Base-by-base conservation (phyloP, 2,888 invertebrate species). In the Oxycera nigricornis region DNA sequence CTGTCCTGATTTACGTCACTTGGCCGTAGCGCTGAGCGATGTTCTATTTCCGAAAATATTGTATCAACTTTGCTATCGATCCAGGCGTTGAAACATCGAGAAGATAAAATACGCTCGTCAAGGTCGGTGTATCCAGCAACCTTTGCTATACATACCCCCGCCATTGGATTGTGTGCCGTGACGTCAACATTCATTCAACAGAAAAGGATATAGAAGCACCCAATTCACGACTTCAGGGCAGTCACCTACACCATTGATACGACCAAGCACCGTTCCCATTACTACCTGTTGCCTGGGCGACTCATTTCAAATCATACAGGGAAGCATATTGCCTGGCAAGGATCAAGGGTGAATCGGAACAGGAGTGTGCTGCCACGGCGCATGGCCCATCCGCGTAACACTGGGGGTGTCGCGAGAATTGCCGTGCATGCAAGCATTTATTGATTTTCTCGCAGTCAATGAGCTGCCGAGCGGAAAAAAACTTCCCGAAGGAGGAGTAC, bases 1-100 rank as follows among this genome's bases (percentile, higher is more conserved):
- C 70, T 55, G 55, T 11, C 50, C 30, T 70, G 22, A 30, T 30
- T 70, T 22, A 35, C 70, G 70, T 70, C 70, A 70, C 46, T 20
- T 9, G 35, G 17, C 26, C 30, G 24, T 26, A n/a, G 17, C 14
- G 6, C 9, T 22, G 28, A 17, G 20, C 65, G 65, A 65, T 39
- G 22, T 41, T 1, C 30, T 17, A 17, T 7, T 26, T 7, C 26
- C 17, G 20, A 41, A 7, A 6, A 35, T 41, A 24, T 41, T 31
- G 59, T 24, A 59, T 59, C 30, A 59, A 26, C 22, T 59, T 11
- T 14, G 11, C 17, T 55, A 28, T 1, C 26, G 14, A 59, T 26
- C 26, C 22, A 20, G 11, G 26, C n/a, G 9, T 11, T 28, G 14
- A 28, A 14, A 59, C n/a, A 22, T 28, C 59, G 30, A 14, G n/a